Percentiles rank a stretch among this genome's conserved stretches.
These are phyloP conservation scores for Crossocerus cetratus DNA, from an alignment of 2,888 invertebrate species.

Conservation along the genomic window DNA sequence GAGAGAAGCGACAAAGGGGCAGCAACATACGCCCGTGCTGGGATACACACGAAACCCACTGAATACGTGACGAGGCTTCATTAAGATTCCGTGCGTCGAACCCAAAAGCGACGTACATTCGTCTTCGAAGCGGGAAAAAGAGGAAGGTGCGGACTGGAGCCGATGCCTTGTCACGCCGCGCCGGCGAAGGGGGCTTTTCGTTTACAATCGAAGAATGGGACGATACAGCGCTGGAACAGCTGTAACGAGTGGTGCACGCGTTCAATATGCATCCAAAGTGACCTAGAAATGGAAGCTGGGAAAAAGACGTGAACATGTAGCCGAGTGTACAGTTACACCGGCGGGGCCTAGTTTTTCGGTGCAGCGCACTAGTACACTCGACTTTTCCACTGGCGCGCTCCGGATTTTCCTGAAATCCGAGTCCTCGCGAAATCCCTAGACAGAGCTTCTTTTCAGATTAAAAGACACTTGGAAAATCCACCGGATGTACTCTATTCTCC, in stretches of 20 bases:
- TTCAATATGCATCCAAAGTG: slow-evolving; percentile 42
- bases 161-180: slow-evolving; percentile 20
- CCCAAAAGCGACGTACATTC: slow-evolving; percentile 50
- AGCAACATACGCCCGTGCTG: slow-evolving; percentile 6
- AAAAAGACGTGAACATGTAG: slow-evolving; percentile 19
- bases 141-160: slow-evolving; percentile 30
- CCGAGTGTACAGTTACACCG: slow-evolving; percentile 40
- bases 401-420: no score
- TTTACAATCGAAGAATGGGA: slow-evolving; percentile 45
- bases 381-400: no score
- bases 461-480: no score
- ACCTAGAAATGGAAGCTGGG: slow-evolving; percentile 33
- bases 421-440: no score
- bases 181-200: slow-evolving; percentile 6
- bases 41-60: slow-evolving; percentile 16
- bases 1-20: not conserved
- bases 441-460: no score
- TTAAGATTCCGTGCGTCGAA: slow-evolving; percentile 59
- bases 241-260: slow-evolving; percentile 37
- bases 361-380: slow-evolving; percentile 4
- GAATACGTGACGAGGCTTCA: slow-evolving; percentile 50
- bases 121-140: slow-evolving; percentile 51
- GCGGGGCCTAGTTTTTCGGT: slow-evolving; percentile 18
- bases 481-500: no score
- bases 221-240: slow-evolving; percentile 34